These are phyloP conservation scores for Elachura formosa DNA, from an alignment of 2,113 vertebrate species.

Conservation along the genomic window DNA sequence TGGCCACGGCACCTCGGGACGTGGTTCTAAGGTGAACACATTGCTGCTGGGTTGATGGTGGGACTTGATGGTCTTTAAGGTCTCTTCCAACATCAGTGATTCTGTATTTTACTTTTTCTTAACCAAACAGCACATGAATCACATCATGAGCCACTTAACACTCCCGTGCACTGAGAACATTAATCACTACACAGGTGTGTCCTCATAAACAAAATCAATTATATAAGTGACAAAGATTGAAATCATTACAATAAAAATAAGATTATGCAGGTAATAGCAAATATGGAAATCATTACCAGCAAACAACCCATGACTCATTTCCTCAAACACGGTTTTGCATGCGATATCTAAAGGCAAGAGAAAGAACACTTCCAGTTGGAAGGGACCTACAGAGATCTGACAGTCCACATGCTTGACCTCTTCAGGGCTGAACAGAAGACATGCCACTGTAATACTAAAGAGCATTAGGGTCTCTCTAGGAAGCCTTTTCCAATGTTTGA, in stretches of 20 bases:
- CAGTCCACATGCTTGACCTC: background rate
- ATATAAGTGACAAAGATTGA: background rate
- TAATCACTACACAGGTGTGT: background rate
- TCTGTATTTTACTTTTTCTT: background rate
- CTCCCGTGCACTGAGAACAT: fast-evolving
- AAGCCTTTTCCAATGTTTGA: background rate
- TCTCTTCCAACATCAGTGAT: background rate
- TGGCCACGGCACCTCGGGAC: background rate
- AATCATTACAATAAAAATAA: background rate
- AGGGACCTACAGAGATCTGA: background rate
- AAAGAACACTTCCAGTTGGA: background rate
- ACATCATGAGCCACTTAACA: background rate
- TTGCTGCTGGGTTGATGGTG: background rate
- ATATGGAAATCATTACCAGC: background rate
- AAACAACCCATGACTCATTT: background rate
- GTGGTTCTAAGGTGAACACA: background rate
- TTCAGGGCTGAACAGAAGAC: background rate
- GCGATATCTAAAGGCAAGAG: background rate
- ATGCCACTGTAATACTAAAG: background rate
- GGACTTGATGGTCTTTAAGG: background rate
- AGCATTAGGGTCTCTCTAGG: background rate
- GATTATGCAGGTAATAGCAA: background rate
- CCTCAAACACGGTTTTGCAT: background rate
- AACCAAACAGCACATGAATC: background rate
- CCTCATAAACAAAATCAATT: background rate